phyloP scores from a whole-genome alignment of 2,888 invertebrate genomes.

The Ichneumoninae sp. region DNA sequence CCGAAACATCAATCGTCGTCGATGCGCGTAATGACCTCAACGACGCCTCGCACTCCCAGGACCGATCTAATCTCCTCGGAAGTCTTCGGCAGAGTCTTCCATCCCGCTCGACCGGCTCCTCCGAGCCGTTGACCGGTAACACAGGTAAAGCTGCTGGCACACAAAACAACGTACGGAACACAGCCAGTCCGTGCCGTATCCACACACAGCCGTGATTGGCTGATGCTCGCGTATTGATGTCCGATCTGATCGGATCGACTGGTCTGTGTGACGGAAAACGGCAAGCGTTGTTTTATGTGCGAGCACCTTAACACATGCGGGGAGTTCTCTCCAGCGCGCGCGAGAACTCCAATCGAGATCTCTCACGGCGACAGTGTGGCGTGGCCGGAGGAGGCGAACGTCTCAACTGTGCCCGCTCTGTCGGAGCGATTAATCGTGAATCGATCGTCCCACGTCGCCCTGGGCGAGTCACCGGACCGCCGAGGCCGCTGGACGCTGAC shows the following conservation, averaged over 20 bases:
- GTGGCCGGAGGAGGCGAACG: conserved; percentile 48
- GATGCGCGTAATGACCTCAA: background rate
- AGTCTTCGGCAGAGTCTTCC: background rate
- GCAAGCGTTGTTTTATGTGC: too few species aligned
- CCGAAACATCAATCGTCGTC: background rate
- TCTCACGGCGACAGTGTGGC: conserved; percentile 47
- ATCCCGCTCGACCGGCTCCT: background rate
- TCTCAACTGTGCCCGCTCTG: conserved; percentile 63
- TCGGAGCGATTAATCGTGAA: conserved; percentile 64
- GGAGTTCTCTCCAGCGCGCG: background rate
- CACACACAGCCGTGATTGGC: too few species aligned
- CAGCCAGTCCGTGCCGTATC: too few species aligned
- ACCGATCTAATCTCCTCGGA: background rate
- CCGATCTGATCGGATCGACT: too few species aligned
- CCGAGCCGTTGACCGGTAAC: background rate
- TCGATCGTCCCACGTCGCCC: conserved; percentile 65
- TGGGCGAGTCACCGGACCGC: conserved; percentile 62
- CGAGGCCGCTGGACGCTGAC: conserved; percentile 59
- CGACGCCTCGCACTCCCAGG: background rate
- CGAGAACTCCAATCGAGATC: conserved; percentile 57
- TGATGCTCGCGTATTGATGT: too few species aligned
- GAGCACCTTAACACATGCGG: background rate
- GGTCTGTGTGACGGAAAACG: too few species aligned
- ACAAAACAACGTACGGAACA: too few species aligned
- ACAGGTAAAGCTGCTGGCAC: background rate